Evolutionary conservation across 92 coral and sea anemone species (phyloP).

Genomic region (Pocillopora grandis): DNA sequence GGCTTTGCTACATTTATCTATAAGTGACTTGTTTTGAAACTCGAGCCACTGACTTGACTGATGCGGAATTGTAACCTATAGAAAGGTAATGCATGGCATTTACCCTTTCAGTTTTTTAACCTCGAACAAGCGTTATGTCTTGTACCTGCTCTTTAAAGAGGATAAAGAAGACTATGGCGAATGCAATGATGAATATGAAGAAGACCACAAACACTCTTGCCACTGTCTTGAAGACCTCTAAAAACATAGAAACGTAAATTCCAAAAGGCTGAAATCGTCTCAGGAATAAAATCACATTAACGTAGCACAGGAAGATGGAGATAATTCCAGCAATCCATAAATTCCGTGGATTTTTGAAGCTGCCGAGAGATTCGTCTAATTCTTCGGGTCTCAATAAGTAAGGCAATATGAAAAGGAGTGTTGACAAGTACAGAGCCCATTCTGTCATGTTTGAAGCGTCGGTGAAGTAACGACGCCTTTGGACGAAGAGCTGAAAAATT

Average conservation of each 20-base stretch:
- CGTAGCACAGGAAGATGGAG: slow-evolving; percentile 59
- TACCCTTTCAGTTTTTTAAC: not conserved
- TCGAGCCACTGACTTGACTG: too few relatives aligned
- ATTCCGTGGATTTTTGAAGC: slow-evolving; percentile 26
- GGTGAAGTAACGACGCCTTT: slow-evolving; percentile 52
- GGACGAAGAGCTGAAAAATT: slow-evolving; percentile 57
- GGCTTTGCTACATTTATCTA: too few relatives aligned
- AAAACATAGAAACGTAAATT: slow-evolving; percentile 86
- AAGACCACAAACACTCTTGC: slow-evolving; percentile 62
- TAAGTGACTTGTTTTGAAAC: too few relatives aligned
- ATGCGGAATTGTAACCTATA: too few relatives aligned
- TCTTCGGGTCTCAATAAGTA: slow-evolving; percentile 23
- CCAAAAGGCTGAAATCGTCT: slow-evolving; percentile 76
- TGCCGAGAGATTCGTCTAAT: slow-evolving; percentile 18
- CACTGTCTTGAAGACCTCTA: slow-evolving; percentile 78
- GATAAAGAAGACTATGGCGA: slow-evolving; percentile 76
- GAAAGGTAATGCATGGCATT: too few relatives aligned
- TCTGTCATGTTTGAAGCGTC: slow-evolving; percentile 74
- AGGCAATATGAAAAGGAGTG: slow-evolving; percentile 70
- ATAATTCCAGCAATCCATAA: slow-evolving; percentile 54
- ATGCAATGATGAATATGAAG: slow-evolving; percentile 69
- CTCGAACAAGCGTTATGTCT: not conserved
- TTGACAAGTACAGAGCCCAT: slow-evolving; percentile 74
- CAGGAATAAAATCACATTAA: slow-evolving; percentile 59
- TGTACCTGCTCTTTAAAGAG: slow-evolving; percentile 83